phyloP scores from a whole-genome alignment of 2,797 vertebrate species.

The Parauchenoglanis punctatus region DNA sequence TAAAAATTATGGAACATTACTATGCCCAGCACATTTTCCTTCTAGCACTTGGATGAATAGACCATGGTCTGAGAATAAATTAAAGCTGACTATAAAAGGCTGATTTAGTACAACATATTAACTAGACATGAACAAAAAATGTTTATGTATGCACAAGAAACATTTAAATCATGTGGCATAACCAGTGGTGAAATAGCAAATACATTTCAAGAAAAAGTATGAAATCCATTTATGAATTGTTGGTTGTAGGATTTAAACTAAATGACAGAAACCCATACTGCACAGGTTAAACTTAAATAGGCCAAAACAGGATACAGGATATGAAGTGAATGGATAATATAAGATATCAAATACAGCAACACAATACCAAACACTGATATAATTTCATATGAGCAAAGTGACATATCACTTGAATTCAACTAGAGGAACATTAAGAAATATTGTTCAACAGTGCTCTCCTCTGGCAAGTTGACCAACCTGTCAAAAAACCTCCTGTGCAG shows the following conservation, averaged over 20 bases:
- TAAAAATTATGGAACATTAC: slow-evolving; percentile 23
- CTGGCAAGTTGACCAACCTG: slow-evolving; percentile 8
- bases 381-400: not conserved
- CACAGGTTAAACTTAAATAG: not conserved
- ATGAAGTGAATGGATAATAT: not conserved
- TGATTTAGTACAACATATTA: slow-evolving; percentile 1
- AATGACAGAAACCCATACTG: not conserved
- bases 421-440: slow-evolving; percentile 14
- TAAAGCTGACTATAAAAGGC: slow-evolving; percentile 2
- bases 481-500: slow-evolving; percentile 1
- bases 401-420: not conserved
- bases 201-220: not conserved
- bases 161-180: not conserved
- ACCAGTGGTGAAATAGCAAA: not conserved
- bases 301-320: not conserved
- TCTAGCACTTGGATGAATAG: slow-evolving; percentile 31
- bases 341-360: not conserved
- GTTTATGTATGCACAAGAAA: not conserved
- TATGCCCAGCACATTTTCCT: slow-evolving; percentile 31
- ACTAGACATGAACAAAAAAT: not conserved
- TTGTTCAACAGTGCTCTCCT: slow-evolving; percentile 23
- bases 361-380: not conserved
- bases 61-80: not conserved
- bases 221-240: not conserved
- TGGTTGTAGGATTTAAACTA: not conserved